Base-by-base conservation (phyloP, 2,888 invertebrate species). In the Diarsia mendica region DNA sequence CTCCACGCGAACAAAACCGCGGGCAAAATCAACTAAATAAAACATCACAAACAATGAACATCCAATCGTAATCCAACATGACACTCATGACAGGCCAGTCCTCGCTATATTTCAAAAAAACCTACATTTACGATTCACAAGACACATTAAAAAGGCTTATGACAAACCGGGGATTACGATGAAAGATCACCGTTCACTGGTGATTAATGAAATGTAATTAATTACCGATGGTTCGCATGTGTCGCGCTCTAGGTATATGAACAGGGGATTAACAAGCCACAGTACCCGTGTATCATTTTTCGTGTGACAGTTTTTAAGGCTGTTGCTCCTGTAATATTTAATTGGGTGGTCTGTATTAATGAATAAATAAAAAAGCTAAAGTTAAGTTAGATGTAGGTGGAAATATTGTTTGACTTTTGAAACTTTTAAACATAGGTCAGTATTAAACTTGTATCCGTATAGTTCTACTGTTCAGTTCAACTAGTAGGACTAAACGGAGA, bases 181-280 rank as follows among this genome's bases (percentile, higher is more conserved):
- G 86, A 89, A 83, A 90, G 88, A 90, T 89, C 87, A 84, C 86
- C 80, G 74, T 68, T 71, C 78, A 70, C 81, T 86, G 88, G 89
- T 87, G 89, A 93, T 94, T 92, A 93, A 93, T 94, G 91, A 91
- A 87, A 84, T 87, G 87, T 87, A 87, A 92, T 93, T 91, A 93
- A 92, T 93, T 89, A 87, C 85, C 87, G 82, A 89, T 91, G 88
- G 88, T 83, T 88, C 80, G 85, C 82, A 87, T 86, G 85, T 88
- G 84, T 85, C 77, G 80, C 75, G 46, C 53, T 46, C 53, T 28
- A 44, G 75, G 80, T 75, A 76, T 70, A 87, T 73, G 84, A 82
- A 82, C 67, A 66, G 67, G 69, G 79, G 86, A 81, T 82, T 79
- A 85, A 75, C 64, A 64, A 48, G 77, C 65, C 74, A 33, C 70